These are phyloP conservation scores for Sinonovacula constricta DNA, from an alignment of 1,140 invertebrate genomes.

Conservation along the genomic window DNA sequence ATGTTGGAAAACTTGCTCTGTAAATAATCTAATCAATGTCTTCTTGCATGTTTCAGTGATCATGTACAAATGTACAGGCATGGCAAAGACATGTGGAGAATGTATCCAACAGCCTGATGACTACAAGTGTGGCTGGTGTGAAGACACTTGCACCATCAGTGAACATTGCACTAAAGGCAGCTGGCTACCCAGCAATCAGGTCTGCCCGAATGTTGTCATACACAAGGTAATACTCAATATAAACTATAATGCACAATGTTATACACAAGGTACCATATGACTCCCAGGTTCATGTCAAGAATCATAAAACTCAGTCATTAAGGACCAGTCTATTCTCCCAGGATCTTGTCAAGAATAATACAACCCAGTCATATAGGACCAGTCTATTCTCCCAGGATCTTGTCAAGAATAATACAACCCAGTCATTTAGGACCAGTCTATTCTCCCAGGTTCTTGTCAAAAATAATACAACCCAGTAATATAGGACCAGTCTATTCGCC, in stretches of 20 bases:
- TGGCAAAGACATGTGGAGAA: constrained; percentile 73
- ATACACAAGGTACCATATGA: neutral
- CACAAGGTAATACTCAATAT: constrained; percentile 46
- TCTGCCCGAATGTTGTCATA: constrained; percentile 69
- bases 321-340: neutral
- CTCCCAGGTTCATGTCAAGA: neutral
- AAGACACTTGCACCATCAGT: constrained; percentile 60
- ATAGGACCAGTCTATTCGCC: neutral
- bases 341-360: neutral
- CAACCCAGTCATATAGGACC: neutral
- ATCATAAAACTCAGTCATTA: too few species aligned
- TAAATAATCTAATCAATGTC: neutral
- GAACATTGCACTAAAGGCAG: constrained; percentile 48
- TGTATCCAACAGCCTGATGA: constrained; percentile 66
- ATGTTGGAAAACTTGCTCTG: neutral
- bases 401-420: neutral
- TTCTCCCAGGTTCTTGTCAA: neutral
- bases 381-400: neutral
- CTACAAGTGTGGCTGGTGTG: constrained; percentile 76
- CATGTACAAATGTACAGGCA: constrained; percentile 75
- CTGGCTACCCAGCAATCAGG: constrained; percentile 59
- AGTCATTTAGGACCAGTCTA: too few species aligned
- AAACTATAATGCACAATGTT: neutral
- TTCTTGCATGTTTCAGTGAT: constrained; percentile 62
- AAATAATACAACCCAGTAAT: too few species aligned